Base-by-base conservation (phyloP, 2,797 vertebrate species). In the Chaunax sp. region DNA sequence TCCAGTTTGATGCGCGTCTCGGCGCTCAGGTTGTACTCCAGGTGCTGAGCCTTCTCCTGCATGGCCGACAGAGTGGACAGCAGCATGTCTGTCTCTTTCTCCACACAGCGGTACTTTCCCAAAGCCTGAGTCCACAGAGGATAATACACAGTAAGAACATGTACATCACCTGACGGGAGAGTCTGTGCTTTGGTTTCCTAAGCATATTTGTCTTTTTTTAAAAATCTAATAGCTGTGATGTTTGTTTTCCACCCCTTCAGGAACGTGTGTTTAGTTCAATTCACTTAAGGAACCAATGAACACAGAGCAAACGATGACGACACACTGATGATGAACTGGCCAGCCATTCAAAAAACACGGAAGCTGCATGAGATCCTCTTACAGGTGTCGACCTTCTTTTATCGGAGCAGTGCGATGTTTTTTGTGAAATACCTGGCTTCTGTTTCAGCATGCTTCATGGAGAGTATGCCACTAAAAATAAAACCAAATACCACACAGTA, bases 1-100 rank as follows among this genome's bases (percentile, higher is more conserved):
- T 95, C 94, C 76, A 95, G 90, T 52, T 95, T 95, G 82, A 95
- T 94, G 55, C 94, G 92, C 0, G 94, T 95, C 87, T 95, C 94
- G 0, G 94, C 94, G 22, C 94, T 95, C 83, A 95, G 91, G 82
- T 95, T 95, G 92, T 93, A 94, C 87, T 95, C 94, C 83, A 95
- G 89, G 73, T 95, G 94, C 41, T 95, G 94, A 53, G 93, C 94
- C 61, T 95, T 95, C 62, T 95, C 94, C 87, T 95, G 94, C 83
- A 95, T 89, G 63, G 93, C 92, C 1, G 94, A 93, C 77, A 95
- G 88, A 15, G 93, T 94, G 72, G 92, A 93, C 75, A 95, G 92
- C 86, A 95, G 79, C 75, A 92, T 89, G 56, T 94, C 94, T 0
- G 93, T 91, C 56, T 95, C 94, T 68, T 94, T 93, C 85, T 94